Conservation (phyloP, 2,797 vertebrate genomes). For the Mus minutoides region DNA sequence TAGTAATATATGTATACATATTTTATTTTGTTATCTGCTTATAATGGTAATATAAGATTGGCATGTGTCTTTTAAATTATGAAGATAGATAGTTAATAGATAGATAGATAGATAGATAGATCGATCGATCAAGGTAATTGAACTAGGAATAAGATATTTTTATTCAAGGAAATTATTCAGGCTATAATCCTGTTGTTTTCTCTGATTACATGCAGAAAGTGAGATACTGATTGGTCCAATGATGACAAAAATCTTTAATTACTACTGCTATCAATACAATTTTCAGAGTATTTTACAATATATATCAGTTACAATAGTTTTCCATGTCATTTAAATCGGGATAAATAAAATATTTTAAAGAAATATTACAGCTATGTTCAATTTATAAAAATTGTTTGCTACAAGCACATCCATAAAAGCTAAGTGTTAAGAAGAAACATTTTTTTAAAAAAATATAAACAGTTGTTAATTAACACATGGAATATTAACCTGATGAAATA, state of each 20-base stretch:
- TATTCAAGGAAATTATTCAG: conserved; percentile 34
- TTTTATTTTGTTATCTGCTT: background rate
- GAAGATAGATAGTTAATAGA: too few relatives aligned
- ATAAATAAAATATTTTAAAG: conserved; percentile 29
- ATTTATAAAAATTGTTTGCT: conserved; percentile 29
- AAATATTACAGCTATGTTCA: background rate
- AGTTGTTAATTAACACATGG: conserved; percentile 25
- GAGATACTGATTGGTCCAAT: background rate
- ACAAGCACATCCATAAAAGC: background rate
- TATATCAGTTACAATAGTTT: background rate
- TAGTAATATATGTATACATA: background rate
- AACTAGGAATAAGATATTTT: background rate
- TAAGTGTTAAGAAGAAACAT: conserved; percentile 29
- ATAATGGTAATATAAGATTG: background rate
- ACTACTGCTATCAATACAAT: background rate
- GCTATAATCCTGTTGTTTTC: background rate
- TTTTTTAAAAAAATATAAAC: background rate
- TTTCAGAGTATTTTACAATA: conserved; percentile 32
- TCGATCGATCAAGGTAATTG: too few relatives aligned
- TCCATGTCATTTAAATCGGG: conserved; percentile 5
- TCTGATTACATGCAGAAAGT: background rate
- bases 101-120: too few relatives aligned
- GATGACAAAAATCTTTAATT: background rate
- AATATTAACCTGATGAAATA: conserved; percentile 32
- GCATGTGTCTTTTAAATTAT: background rate